phyloP scores from a whole-genome alignment of 2,113 vertebrate species.

The Corythornis madagascariensis region DNA sequence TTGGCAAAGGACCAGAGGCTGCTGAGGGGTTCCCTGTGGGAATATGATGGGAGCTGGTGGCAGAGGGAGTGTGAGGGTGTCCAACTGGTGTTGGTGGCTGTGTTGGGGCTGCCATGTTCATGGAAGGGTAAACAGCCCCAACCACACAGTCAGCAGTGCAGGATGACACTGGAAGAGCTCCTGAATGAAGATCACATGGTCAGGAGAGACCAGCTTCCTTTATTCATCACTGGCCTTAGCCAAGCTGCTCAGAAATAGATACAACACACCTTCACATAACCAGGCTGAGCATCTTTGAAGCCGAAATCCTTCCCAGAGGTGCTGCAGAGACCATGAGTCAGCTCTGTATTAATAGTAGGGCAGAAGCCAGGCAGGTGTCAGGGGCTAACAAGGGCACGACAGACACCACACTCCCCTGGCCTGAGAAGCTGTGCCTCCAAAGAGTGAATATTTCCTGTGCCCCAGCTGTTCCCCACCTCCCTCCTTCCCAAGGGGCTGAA shows the following conservation, averaged over 20 bases:
- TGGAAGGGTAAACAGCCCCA: neutral
- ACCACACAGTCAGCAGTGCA: neutral
- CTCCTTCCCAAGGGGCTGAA: neutral
- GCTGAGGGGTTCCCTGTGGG: neutral
- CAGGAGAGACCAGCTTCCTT: neutral
- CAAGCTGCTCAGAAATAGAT: neutral
- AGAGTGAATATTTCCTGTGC: neutral
- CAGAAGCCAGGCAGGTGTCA: neutral
- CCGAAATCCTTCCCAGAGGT: constrained; percentile 4
- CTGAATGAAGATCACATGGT: neutral
- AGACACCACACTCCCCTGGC: neutral
- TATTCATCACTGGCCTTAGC: neutral
- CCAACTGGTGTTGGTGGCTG: neutral
- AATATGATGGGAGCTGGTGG: neutral
- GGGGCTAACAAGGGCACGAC: neutral
- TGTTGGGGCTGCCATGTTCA: neutral
- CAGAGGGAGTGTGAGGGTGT: neutral
- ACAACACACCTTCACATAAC: neutral
- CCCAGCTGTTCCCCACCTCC: neutral
- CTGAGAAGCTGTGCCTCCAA: neutral
- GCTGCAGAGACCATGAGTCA: constrained; percentile 10
- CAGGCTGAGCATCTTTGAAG: neutral
- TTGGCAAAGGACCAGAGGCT: neutral
- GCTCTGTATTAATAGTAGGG: neutral
- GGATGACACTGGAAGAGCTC: neutral